phyloP scores from a whole-genome alignment of 2,113 vertebrate species.

The Oceanites oceanicus region DNA sequence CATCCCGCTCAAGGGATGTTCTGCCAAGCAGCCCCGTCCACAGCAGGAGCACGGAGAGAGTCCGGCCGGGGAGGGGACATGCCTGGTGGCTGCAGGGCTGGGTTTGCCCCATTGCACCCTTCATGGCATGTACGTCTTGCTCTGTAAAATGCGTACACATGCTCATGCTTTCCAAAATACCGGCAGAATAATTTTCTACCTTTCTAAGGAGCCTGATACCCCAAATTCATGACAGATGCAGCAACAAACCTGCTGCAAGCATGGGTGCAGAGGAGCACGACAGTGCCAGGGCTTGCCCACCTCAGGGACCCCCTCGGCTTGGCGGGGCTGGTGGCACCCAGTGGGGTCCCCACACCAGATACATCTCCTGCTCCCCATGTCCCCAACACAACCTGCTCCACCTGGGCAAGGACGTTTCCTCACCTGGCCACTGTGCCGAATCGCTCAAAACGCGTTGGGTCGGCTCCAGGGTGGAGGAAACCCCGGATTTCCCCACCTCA shows the following conservation, averaged over 20 bases:
- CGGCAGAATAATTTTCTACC: background rate
- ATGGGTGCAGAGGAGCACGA: background rate
- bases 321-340: background rate
- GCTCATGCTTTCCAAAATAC: background rate
- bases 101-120: background rate
- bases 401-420: background rate
- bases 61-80: accelerated
- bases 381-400: accelerated
- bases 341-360: background rate
- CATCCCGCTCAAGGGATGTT: accelerated
- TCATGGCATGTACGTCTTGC: accelerated
- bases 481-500: accelerated
- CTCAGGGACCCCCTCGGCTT: background rate
- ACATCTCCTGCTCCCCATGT: accelerated
- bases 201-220: background rate
- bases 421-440: too few relatives aligned
- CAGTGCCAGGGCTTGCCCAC: background rate
- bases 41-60: too few relatives aligned
- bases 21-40: background rate
- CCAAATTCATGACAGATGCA: background rate
- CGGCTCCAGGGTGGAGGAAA: background rate
- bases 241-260: background rate
- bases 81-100: background rate
- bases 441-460: accelerated
- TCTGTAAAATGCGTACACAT: accelerated